Conservation (phyloP, 2,797 vertebrate species). For the Iguana delicatissima region DNA sequence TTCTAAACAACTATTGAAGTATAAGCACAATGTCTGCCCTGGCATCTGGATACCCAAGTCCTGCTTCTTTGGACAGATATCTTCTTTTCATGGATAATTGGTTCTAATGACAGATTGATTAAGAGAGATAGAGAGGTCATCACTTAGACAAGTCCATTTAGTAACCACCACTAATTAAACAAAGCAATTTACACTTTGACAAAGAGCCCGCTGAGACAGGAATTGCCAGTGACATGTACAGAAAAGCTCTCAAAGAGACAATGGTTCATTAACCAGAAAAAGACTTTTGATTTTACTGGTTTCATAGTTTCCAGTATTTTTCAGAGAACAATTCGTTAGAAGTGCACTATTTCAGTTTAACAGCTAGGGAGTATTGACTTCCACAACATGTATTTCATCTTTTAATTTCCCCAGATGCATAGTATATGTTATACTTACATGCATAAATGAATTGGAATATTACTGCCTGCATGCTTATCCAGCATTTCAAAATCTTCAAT, state of each 20-base stretch:
- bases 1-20: background rate
- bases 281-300: conserved; percentile 13
- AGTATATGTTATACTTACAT: background rate
- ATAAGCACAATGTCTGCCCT: background rate
- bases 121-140: conserved; percentile 27
- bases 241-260: conserved; percentile 8
- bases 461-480: background rate
- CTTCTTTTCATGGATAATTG: conserved; percentile 25
- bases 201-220: conserved; percentile 2
- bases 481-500: background rate
- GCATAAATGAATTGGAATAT: background rate
- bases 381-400: background rate
- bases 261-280: conserved; percentile 6
- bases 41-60: background rate
- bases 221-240: background rate
- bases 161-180: conserved; percentile 39
- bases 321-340: background rate
- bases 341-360: background rate
- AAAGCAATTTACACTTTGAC: conserved; percentile 27
- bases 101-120: conserved; percentile 31
- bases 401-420: conserved; percentile 9
- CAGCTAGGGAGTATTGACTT: background rate
- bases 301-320: background rate
- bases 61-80: conserved; percentile 3
- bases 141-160: conserved; percentile 34